phyloP scores from a whole-genome alignment of 1,140 invertebrate species.

The Aphelinus atriplicis region DNA sequence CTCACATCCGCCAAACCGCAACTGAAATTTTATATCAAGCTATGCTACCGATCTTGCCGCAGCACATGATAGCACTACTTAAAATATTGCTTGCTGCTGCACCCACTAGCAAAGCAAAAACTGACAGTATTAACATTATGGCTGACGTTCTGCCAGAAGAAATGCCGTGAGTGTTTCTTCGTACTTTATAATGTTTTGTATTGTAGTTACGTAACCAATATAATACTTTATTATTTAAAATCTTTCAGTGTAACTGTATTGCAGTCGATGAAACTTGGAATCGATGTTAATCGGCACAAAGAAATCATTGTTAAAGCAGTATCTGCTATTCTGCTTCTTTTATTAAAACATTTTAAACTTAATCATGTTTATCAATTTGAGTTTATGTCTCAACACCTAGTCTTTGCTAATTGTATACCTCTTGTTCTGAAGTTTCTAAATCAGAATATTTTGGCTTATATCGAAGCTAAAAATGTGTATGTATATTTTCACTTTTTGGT shows the following conservation, averaged over 20 bases:
- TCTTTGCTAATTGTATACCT: slow-evolving; percentile 99
- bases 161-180: slow-evolving; percentile 79
- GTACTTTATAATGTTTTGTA: not conserved
- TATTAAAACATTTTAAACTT: slow-evolving; percentile 98
- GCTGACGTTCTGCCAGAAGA: slow-evolving; percentile 96
- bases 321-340: slow-evolving; percentile 90
- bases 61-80: slow-evolving; percentile 96
- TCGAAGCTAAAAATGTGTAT: slow-evolving; percentile 92
- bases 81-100: slow-evolving; percentile 98
- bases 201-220: too few species aligned
- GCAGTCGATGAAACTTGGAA: slow-evolving; percentile 96
- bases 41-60: slow-evolving; percentile 91
- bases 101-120: slow-evolving; percentile 97
- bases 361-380: slow-evolving; percentile 99
- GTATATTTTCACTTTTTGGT: slow-evolving; percentile 38
- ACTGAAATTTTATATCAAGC: slow-evolving; percentile 91
- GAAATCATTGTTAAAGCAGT: slow-evolving; percentile 99
- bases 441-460: slow-evolving; percentile 96
- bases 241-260: slow-evolving; percentile 85
- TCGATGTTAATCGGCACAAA: slow-evolving; percentile 98
- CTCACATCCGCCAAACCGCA: slow-evolving; percentile 71
- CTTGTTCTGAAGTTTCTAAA: slow-evolving; percentile 99
- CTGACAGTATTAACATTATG: slow-evolving; percentile 98
- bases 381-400: slow-evolving; percentile 98
- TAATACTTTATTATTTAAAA: slow-evolving; percentile 20